These are phyloP conservation scores for Cervus canadensis DNA, from an alignment of 2,113 vertebrate species.

Conservation along the genomic window DNA sequence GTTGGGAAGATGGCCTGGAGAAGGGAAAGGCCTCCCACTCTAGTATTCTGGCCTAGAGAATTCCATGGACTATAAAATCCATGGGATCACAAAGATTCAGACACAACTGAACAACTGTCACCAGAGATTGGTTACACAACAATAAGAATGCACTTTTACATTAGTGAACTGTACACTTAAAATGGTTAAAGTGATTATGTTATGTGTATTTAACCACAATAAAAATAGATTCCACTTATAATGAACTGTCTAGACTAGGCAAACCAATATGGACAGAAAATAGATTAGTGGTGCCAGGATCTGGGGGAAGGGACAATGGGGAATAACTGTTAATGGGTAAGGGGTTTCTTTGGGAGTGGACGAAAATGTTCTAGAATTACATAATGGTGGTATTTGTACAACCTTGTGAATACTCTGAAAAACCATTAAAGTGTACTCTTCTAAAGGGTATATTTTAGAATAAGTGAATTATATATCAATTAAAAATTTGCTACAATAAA, in stretches of 20 bases:
- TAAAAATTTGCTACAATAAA: background rate
- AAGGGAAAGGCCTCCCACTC: background rate
- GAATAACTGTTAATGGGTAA: background rate
- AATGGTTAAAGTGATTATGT: background rate
- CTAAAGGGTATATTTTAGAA: background rate
- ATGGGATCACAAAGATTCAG: background rate
- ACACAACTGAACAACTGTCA: background rate
- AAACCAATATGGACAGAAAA: background rate
- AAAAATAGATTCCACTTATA: background rate
- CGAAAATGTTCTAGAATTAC: background rate
- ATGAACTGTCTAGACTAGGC: background rate
- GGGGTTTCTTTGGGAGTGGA: background rate
- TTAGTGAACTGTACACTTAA: background rate
- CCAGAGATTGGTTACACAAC: background rate
- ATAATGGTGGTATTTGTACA: background rate
- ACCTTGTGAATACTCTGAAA: background rate
- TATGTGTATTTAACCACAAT: background rate
- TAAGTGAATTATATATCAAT: background rate
- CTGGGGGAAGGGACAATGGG: background rate
- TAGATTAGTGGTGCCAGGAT: background rate
- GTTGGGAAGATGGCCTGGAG: background rate
- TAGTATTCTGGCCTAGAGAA: background rate
- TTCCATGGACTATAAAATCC: background rate
- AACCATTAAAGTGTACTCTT: background rate
- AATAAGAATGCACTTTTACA: background rate